Base-by-base conservation (phyloP, 1,140 invertebrate genomes). In the Arion vulgaris region DNA sequence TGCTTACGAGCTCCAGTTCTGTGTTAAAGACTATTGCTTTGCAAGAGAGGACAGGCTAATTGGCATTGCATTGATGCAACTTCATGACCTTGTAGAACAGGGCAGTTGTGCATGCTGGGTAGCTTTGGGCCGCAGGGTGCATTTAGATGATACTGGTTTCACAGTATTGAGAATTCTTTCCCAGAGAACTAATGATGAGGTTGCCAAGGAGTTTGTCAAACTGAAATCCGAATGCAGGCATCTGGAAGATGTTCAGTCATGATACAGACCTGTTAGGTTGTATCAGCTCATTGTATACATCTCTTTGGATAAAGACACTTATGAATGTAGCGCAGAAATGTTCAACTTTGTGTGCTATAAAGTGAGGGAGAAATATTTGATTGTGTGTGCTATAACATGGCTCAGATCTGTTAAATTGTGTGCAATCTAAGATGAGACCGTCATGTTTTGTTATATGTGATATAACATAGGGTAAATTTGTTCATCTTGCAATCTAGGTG, bases 81-180 rank as follows among this genome's bases (percentile, higher is more conserved):
- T 99, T 7, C 96, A 97, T 85, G 97, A 99, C 91, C 98, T 99
- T 86, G 95, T 96, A 28, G 98, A 99, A 91, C 96, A 98, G 79
- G 97, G 97, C 66, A 98, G 97, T 0, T 98, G 96, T 91, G 97
- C 98, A 0, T 97, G 97, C 88, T 98, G 98, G 97, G 93, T 99
- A 78, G 96, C 97, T 1, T 94, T 99, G 1, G 98, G 98, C 66
- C 96, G 97, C 83, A 94, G 98, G 13, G 96, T 99, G 72, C 96
- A 98, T 91, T 98, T 99, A 96, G 98, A 99, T 91, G 99, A 99
- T 91, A 99, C 98, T n/a, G 99, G 99, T 19, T 99, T 98, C 97
- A 99, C 98, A 57, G 98, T 99, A 89, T 93, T 99, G 34, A 94
- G 99, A 49, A 99, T 99, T 88, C 93, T 99, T 62, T 99, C 98